These are phyloP conservation scores for Syritta pipiens DNA, from an alignment of 2,888 invertebrate species.

Conservation along the genomic window DNA sequence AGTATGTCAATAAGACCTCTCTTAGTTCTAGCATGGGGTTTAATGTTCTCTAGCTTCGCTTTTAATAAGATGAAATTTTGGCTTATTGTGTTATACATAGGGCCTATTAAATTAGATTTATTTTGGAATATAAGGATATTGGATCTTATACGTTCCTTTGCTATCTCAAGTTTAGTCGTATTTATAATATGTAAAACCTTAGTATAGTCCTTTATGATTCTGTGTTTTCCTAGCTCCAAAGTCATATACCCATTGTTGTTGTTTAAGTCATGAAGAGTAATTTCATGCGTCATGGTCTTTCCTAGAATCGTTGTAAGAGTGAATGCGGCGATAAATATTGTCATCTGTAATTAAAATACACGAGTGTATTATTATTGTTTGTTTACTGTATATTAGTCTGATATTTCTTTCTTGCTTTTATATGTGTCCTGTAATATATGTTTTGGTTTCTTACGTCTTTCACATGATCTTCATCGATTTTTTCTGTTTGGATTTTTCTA, in stretches of 20 bases:
- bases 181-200: background rate
- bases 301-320: background rate
- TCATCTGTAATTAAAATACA: background rate
- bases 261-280: background rate
- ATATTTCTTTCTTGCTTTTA: background rate
- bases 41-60: background rate
- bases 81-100: background rate
- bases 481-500: background rate
- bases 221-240: background rate
- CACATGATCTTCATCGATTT: background rate
- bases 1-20: slow-evolving; percentile 7
- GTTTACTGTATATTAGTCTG: background rate
- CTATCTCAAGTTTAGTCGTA: background rate
- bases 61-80: background rate
- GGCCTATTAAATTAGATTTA: background rate
- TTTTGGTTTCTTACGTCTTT: background rate
- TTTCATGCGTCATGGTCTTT: background rate
- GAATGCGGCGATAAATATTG: background rate
- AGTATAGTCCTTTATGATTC: background rate
- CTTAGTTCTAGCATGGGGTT: slow-evolving; percentile 5
- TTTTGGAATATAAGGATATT: background rate
- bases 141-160: background rate
- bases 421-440: background rate
- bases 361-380: background rate
- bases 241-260: slow-evolving; percentile 5